Conservation (phyloP, 2,888 invertebrate genomes). For the Vesta saturnalis region DNA sequence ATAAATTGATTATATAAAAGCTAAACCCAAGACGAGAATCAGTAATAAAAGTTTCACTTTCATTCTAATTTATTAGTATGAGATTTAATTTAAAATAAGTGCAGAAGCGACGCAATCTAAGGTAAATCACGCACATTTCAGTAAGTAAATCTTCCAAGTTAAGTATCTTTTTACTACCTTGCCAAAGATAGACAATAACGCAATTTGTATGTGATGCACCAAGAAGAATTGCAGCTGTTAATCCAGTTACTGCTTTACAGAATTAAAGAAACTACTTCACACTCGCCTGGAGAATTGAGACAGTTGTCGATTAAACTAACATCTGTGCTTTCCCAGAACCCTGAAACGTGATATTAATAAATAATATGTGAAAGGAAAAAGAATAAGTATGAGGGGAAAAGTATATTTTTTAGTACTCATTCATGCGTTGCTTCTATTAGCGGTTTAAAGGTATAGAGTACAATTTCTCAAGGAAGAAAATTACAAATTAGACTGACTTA, state of each 20-base stretch:
- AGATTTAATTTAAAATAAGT: slow-evolving; percentile 10
- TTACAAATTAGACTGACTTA: slow-evolving; percentile 23
- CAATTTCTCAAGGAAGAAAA: slow-evolving; percentile 28
- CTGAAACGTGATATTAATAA: slow-evolving; percentile 48
- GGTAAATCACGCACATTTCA: slow-evolving; percentile 27
- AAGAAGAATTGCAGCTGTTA: slow-evolving; percentile 52
- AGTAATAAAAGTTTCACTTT: slow-evolving; percentile 20
- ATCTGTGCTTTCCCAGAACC: slow-evolving; percentile 51
- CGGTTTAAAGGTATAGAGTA: slow-evolving; percentile 4
- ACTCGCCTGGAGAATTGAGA: slow-evolving; percentile 57
- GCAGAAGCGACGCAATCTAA: slow-evolving; percentile 16
- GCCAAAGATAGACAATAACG: slow-evolving; percentile 56
- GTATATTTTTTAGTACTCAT: neutral
- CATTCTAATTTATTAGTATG: slow-evolving; percentile 10
- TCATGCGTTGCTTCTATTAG: neutral
- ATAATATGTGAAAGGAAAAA: slow-evolving; percentile 9
- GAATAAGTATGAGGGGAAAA: slow-evolving; percentile 7
- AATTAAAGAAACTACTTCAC: slow-evolving; percentile 59
- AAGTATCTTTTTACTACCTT: slow-evolving; percentile 46
- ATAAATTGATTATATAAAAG: slow-evolving; percentile 4
- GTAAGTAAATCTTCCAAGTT: slow-evolving; percentile 35
- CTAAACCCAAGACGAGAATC: too few relatives aligned
- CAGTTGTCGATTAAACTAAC: slow-evolving; percentile 52
- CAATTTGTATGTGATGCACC: slow-evolving; percentile 59
- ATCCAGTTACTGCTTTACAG: slow-evolving; percentile 55